Evolutionary conservation across 2,797 vertebrate genomes (phyloP), one percentile per base, ranked within the genome.

Genomic region (Coranthus polyacanthus): DNA sequence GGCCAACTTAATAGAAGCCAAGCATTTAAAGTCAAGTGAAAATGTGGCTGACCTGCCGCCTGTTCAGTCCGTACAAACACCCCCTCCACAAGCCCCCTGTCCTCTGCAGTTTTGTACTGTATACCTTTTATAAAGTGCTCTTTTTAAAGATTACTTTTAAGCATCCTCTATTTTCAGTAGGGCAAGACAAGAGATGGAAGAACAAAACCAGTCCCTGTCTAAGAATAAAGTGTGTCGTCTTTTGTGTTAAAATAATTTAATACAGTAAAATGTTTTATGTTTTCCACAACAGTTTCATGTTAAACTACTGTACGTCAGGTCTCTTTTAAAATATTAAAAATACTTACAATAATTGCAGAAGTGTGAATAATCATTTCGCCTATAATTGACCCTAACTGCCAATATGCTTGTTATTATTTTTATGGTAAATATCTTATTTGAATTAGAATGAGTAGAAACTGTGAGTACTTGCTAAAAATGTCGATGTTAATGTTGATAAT

Each of bases 11-110:
- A 91, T 91, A 83, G 90, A 90, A 92, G 86, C 83, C 76, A 78
- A 82, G 83, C 83, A 86, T 92, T 89, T 92, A 89, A 82, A 84
- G 79, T 85, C 81, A 91, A 92, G 89, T 87, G 82, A 87, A 86
- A 88, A 83, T 81, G 81, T 68, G 68, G 82, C 69, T 62, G 79
- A 85, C 74, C 71, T 1, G 29, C 68, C 38, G 65, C 75, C 66
- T 71, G 69, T 61, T 81, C 59, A 18, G 24, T 49, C 53, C 72
- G 66, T 58, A 75, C 81, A 78, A 79, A 70, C 66, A 77, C 51
- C 83, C 34, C 43, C 68, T 54, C 42, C 47, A 67, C 68, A 61
- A 70, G 21, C 60, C 24, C 16, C 7, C 65, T 36, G 72, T 82
- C n/a, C n/a, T n/a, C n/a, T n/a, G n/a, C n/a, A n/a, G n/a, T n/a